These are phyloP conservation scores for Xenopus laevis DNA, from an alignment of 2,113 vertebrate species.

Conservation along the genomic window DNA sequence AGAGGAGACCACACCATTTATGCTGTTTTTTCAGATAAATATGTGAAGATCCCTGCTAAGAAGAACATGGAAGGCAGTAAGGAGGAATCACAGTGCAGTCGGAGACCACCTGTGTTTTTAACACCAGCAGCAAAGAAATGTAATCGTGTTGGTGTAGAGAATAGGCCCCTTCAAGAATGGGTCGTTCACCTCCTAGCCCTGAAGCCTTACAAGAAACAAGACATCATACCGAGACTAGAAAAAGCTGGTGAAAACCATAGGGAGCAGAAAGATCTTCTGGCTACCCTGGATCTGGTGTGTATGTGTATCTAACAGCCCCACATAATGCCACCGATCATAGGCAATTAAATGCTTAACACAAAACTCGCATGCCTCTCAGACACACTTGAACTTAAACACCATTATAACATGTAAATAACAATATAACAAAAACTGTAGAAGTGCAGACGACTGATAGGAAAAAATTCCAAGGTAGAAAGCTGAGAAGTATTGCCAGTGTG, in stretches of 20 bases:
- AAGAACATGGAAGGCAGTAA: conserved; percentile 46
- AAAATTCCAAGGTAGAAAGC: not conserved
- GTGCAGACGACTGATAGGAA: not conserved
- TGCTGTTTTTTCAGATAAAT: conserved; percentile 58
- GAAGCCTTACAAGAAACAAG: conserved; percentile 66
- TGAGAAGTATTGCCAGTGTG: conserved; percentile 11
- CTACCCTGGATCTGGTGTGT: conserved; percentile 70
- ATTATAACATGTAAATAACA: no score
- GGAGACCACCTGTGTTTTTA: conserved; percentile 35
- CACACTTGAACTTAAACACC: no score
- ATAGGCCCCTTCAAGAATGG: conserved; percentile 62
- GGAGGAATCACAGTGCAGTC: conserved; percentile 46
- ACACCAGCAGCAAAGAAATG: conserved; percentile 51
- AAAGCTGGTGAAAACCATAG: conserved; percentile 59
- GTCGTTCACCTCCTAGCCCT: conserved; percentile 67
- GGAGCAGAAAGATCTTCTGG: conserved; percentile 61
- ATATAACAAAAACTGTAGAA: not conserved
- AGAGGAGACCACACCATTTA: not conserved
- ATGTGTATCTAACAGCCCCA: not conserved
- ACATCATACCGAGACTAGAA: conserved; percentile 67
- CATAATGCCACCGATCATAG: conserved; percentile 4
- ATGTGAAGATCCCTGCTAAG: conserved; percentile 62
- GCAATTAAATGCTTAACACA: not conserved
- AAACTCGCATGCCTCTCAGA: no score
- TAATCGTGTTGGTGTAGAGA: conserved; percentile 52